Percentiles rank a stretch among this genome's conserved stretches.
phyloP scores from a whole-genome alignment of 2,113 vertebrate species.

The Corydoras maculifer region DNA sequence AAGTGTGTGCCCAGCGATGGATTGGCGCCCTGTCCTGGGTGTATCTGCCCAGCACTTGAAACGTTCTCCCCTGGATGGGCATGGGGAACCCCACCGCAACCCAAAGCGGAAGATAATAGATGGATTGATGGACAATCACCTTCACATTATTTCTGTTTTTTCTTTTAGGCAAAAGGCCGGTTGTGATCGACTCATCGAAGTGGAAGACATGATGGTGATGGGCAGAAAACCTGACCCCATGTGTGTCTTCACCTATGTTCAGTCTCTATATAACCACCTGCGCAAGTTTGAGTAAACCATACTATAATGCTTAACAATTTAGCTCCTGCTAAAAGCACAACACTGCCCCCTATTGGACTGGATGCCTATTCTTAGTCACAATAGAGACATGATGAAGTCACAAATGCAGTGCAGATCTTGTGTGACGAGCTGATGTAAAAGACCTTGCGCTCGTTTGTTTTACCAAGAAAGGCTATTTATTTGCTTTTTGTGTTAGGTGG shows the following conservation, averaged over 20 bases:
- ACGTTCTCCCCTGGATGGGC: too few relatives aligned
- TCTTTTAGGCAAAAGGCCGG: slow-evolving; percentile 77
- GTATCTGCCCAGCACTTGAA: too few relatives aligned
- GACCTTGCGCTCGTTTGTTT: slow-evolving; percentile 10
- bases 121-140: neutral
- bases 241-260: slow-evolving; percentile 98
- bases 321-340: slow-evolving; percentile 28
- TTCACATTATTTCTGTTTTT: slow-evolving; percentile 5
- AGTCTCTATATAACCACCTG: slow-evolving; percentile 94
- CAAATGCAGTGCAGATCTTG: slow-evolving; percentile 9
- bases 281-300: slow-evolving; percentile 80
- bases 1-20: too few relatives aligned
- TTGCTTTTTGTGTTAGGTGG: neutral
- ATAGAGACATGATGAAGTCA: slow-evolving; percentile 5
- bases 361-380: neutral
- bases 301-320: neutral
- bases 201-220: slow-evolving; percentile 98
- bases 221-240: slow-evolving; percentile 94
- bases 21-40: too few relatives aligned
- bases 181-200: slow-evolving; percentile 94
- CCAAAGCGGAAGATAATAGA: too few relatives aligned
- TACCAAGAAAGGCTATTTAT: slow-evolving; percentile 33
- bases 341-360: slow-evolving; percentile 47
- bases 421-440: neutral
- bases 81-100: too few relatives aligned